Percentiles rank a stretch among this genome's conserved stretches.
Evolutionary conservation across 2,797 vertebrate species (phyloP).

Genomic region (Gadopsis marmoratus): DNA sequence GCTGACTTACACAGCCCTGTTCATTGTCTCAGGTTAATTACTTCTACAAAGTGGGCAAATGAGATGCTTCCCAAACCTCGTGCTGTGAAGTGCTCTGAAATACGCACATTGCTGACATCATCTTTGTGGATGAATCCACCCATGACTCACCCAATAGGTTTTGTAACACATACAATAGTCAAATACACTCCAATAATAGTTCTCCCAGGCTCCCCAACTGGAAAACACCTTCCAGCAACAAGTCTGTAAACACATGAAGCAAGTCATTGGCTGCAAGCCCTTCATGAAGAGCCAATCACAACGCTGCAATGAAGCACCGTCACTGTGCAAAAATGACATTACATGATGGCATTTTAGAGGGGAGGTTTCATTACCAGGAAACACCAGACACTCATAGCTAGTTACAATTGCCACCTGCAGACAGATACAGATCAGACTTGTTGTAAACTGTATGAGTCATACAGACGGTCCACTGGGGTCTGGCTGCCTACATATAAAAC

Average conservation of each 20-base stretch:
- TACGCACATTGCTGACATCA: conserved; percentile 55
- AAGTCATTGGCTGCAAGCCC: conserved; percentile 52
- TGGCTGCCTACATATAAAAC: conserved; percentile 30
- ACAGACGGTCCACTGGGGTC: conserved; percentile 2
- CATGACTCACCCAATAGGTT: conserved; percentile 69
- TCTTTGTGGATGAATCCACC: conserved; percentile 35
- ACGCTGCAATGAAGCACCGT: conserved; percentile 9
- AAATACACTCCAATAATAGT: conserved; percentile 26
- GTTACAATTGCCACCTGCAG: not conserved
- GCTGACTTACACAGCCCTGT: not conserved
- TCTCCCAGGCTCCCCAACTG: conserved; percentile 9
- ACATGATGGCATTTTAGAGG: conserved; percentile 21
- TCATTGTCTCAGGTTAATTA: conserved; percentile 30
- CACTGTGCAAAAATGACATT: conserved; percentile 45
- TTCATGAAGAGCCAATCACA: conserved; percentile 53
- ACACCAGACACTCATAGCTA: not conserved
- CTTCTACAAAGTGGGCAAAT: conserved; percentile 9
- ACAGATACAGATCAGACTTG: not conserved
- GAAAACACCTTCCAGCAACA: conserved; percentile 72
- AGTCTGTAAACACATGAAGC: conserved; percentile 42
- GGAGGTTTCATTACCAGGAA: conserved; percentile 12
- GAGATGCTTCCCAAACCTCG: conserved; percentile 16
- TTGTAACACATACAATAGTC: conserved; percentile 44
- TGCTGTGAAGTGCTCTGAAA: conserved; percentile 9
- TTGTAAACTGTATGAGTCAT: conserved; percentile 61